These are phyloP conservation scores for Phoeniculus purpureus DNA, from an alignment of 2,797 vertebrate species.

Conservation along the genomic window DNA sequence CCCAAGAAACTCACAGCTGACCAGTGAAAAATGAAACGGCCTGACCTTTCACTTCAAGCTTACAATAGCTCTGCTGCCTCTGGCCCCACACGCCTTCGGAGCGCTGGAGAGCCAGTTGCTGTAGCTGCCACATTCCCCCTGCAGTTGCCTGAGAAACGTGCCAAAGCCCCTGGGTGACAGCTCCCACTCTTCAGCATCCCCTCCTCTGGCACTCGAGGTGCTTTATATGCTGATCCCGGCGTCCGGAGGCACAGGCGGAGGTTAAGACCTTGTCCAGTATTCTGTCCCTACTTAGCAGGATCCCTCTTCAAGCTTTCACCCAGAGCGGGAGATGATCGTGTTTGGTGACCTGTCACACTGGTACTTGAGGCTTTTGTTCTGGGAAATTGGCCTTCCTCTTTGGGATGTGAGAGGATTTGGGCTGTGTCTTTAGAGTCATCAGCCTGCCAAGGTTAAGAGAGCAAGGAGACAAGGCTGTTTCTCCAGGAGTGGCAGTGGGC, in stretches of 20 bases:
- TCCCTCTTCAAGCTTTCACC: conserved; percentile 48
- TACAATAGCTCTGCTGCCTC: neutral
- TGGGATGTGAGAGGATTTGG: conserved; percentile 49
- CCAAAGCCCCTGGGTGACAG: neutral
- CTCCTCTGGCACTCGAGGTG: neutral
- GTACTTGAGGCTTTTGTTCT: conserved; percentile 75
- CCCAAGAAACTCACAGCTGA: neutral
- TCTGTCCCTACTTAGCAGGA: conserved; percentile 34
- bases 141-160: conserved; percentile 40
- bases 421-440: neutral
- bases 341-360: conserved; percentile 73
- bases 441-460: neutral
- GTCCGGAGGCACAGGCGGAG: conserved; percentile 11
- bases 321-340: conserved; percentile 34
- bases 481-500: neutral
- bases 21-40: neutral
- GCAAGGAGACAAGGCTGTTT: neutral
- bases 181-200: neutral
- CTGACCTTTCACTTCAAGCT: neutral
- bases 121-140: conserved; percentile 9
- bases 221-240: neutral
- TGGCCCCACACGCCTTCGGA: neutral
- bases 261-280: conserved; percentile 47
- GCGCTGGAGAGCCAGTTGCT: neutral
- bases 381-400: conserved; percentile 63